Evolutionary conservation across 2,797 vertebrate genomes (phyloP).

Genomic region (Mormyrops boulengeri): DNA sequence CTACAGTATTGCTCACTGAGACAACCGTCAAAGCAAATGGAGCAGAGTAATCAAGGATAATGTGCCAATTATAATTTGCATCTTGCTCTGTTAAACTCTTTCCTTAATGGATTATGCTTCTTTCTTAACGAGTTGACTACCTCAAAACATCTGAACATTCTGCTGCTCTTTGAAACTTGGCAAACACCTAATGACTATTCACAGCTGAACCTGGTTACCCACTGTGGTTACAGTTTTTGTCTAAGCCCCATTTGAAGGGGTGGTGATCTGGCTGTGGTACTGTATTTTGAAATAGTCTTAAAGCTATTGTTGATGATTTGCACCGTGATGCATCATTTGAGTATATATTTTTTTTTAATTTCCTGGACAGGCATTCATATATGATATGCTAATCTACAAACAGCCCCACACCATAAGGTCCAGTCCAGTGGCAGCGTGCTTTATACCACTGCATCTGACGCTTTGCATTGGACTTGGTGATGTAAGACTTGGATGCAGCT

Average conservation of each 20-base stretch:
- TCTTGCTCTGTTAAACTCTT: neutral
- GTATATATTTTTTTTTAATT: neutral
- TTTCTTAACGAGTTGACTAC: neutral
- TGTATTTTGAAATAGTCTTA: neutral
- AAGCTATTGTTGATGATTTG: neutral
- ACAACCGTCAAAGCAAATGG: neutral
- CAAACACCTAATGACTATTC: neutral
- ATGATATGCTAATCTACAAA: neutral
- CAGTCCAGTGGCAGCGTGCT: too few relatives aligned
- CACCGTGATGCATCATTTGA: neutral
- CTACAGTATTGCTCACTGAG: neutral
- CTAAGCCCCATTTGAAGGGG: neutral
- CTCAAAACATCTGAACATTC: neutral
- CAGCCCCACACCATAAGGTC: neutral
- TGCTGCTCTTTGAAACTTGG: neutral
- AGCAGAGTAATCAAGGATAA: neutral
- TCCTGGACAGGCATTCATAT: neutral
- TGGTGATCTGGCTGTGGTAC: neutral
- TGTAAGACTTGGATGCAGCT: neutral
- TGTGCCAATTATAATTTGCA: neutral
- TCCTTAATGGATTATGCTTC: neutral
- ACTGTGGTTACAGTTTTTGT: neutral
- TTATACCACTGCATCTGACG: too few relatives aligned
- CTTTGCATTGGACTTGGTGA: neutral
- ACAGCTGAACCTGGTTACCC: neutral